Percentiles rank a stretch among this genome's conserved stretches.
Evolutionary conservation across 2,797 vertebrate species (phyloP).

Genomic region (Poeciliopsis presidionis): DNA sequence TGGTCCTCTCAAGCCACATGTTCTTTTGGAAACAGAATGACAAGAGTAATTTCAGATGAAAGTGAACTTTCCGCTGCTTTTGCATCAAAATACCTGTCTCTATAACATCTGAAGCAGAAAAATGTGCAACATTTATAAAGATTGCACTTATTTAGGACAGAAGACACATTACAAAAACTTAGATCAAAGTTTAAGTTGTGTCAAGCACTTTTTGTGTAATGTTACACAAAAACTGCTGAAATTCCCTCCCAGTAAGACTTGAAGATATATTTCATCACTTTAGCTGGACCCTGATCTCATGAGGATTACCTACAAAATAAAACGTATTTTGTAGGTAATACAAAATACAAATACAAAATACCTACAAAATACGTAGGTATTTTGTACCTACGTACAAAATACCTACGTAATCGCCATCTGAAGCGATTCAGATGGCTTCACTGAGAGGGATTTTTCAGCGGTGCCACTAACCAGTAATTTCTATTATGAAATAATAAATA

Average conservation of each 20-base stretch:
- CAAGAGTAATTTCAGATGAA: background rate
- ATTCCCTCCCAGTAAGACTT: background rate
- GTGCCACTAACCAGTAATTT: background rate
- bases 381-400: too few relatives aligned
- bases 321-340: too few relatives aligned
- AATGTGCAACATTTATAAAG: background rate
- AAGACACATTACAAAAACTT: slow-evolving; percentile 16
- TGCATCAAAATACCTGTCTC: background rate
- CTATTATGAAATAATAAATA: background rate
- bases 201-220: slow-evolving; percentile 7
- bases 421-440: background rate
- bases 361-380: too few relatives aligned
- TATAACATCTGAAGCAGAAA: background rate
- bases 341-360: too few relatives aligned
- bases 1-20: slow-evolving; percentile 87
- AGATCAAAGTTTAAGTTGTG: slow-evolving; percentile 17
- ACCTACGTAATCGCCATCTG: too few relatives aligned
- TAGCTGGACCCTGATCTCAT: background rate
- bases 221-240: background rate
- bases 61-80: background rate
- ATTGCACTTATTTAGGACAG: slow-evolving; percentile 5
- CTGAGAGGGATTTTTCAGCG: background rate
- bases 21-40: slow-evolving; percentile 65
- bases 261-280: background rate
- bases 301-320: background rate